Conservation (phyloP, 2,888 invertebrate genomes). For the Uloborus plumipes region DNA sequence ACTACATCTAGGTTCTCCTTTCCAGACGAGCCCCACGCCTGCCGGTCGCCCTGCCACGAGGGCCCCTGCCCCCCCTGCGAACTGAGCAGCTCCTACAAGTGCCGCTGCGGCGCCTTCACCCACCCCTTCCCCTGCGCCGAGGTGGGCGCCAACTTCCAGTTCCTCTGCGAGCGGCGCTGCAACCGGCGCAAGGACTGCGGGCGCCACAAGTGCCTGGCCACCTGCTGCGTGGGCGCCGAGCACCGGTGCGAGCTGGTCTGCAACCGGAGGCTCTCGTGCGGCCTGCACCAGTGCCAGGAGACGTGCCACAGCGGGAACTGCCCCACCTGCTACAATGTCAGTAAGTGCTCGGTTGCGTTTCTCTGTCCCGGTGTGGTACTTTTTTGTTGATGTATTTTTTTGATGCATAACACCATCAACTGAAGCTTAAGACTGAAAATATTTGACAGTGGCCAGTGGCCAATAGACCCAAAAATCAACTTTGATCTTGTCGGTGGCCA, state of each 20-base stretch:
- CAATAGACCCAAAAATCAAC: too few species aligned
- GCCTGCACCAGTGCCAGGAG: conserved; percentile 80
- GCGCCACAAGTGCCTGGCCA: conserved; percentile 86
- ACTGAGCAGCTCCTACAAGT: conserved; percentile 81
- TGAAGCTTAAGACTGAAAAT: too few species aligned
- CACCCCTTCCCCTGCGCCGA: conserved; percentile 84
- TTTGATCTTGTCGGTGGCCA: too few species aligned
- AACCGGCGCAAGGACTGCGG: conserved; percentile 77
- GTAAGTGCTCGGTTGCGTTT: conserved; percentile 73
- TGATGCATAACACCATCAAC: too few species aligned
- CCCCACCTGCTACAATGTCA: conserved; percentile 81
- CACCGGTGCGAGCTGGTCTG: conserved; percentile 86
- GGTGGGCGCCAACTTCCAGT: conserved; percentile 79
- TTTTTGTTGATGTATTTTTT: too few species aligned
- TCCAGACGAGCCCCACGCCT: conserved; percentile 77
- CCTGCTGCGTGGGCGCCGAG: conserved; percentile 88
- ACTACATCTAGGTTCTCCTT: too few species aligned
- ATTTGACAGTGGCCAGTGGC: too few species aligned
- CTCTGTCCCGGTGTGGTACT: neutral
- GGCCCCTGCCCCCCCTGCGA: conserved; percentile 85
- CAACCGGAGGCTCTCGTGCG: conserved; percentile 79
- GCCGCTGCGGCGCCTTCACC: conserved; percentile 88
- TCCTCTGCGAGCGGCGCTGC: conserved; percentile 88
- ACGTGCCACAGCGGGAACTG: conserved; percentile 81
- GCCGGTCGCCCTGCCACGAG: conserved; percentile 79